Evolutionary conservation across 2,113 vertebrate genomes (phyloP), one percentile per base, ranked within the genome.

Genomic region (Oxyura jamaicensis): DNA sequence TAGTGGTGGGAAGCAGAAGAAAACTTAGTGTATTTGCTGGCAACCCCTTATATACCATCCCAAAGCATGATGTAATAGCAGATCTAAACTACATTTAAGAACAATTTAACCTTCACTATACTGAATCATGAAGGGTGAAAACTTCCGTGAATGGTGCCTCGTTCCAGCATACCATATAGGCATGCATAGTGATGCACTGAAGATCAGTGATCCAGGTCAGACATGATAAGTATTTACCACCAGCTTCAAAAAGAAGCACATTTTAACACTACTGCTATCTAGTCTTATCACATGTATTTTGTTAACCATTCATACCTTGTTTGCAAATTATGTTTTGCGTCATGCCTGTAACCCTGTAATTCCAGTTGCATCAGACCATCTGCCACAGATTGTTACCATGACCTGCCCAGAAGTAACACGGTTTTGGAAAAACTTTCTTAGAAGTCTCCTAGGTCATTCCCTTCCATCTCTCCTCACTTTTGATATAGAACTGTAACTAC

Each of bases 301-400:
- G 36, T 83, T 79, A 87, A 28, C 39, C 33, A 35, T 75, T 96
- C 77, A 52, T 73, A 66, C 6, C 21, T 72, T 91, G 44, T 53
- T 88, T 66, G 91, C 59, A 82, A 91, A 67, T 86, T 52, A 23
- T 66, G 39, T 65, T 96, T 95, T 94, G 81, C 55, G 53, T 86
- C 83, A 73, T 56, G 20, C 26, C 23, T 5, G 0, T 65, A 56
- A 78, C 50, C 77, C 80, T 93, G 88, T 82, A 71, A 84, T 93
- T 94, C 95, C 90, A 72, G 78, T 79, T 96, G 56, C 73, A 68
- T 93, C 58, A 72, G 44, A 56, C 78, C 31, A 62, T n/a, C 39
- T 76, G 59, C 35, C 33, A 78, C 1, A 4, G 41, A 68, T 72
- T 73, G 13, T 53, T 90, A 84, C 21, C 33, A 52, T 82, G 67